Conservation (phyloP, 2,888 invertebrate species). For the Cordilura impudica region DNA sequence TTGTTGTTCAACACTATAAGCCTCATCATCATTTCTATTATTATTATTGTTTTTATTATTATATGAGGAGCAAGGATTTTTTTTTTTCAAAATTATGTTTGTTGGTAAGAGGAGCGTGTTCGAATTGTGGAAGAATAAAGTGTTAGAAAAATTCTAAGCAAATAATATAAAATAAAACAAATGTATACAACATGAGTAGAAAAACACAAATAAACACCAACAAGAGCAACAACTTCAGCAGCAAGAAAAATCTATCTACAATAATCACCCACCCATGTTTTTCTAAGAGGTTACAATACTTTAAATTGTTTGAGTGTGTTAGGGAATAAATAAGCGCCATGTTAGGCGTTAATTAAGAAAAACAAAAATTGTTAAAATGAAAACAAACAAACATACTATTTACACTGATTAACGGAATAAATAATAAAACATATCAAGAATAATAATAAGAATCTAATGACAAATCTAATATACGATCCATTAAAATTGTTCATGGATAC, state of each 20-base stretch:
- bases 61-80: background rate
- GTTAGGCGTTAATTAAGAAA: slow-evolving; percentile 4
- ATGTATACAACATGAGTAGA: background rate
- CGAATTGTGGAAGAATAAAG: slow-evolving; percentile 1
- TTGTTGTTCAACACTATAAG: background rate
- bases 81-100: background rate
- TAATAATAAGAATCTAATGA: too few species aligned
- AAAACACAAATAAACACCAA: slow-evolving; percentile 62
- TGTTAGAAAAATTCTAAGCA: slow-evolving; percentile 6
- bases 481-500: too few species aligned
- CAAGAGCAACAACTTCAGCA: slow-evolving; percentile 40
- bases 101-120: slow-evolving; percentile 9
- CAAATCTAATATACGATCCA: too few species aligned
- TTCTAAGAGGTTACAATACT: slow-evolving; percentile 37
- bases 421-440: too few species aligned
- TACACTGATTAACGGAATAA: background rate
- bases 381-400: background rate
- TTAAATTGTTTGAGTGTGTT: slow-evolving; percentile 34
- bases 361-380: background rate
- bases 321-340: slow-evolving; percentile 39
- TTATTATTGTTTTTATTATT: background rate
- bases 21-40: background rate
- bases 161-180: background rate
- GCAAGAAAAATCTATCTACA: slow-evolving; percentile 21
- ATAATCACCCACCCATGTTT: slow-evolving; percentile 46